A percentile compares a stretch with the other conserved stretches of the same genome.
These are phyloP conservation scores for Pinna nobilis DNA, from an alignment of 1,140 invertebrate species.

Conservation along the genomic window DNA sequence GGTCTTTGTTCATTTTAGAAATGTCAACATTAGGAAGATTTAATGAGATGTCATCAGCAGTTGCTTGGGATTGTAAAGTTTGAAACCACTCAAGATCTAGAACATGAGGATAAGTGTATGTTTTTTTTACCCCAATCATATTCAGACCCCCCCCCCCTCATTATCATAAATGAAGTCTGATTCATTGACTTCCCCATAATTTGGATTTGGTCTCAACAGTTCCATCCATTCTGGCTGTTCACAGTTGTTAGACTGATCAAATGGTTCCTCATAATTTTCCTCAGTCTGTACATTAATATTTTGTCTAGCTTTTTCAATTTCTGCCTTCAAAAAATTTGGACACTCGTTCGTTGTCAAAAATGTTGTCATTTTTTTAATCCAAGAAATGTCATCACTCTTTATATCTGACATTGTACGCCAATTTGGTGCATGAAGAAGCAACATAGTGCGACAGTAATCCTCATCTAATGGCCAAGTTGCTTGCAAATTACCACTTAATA, in stretches of 20 bases:
- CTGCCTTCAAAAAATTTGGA: constrained; percentile 27
- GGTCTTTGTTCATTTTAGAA: constrained; percentile 9
- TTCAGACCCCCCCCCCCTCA: constrained; percentile 13
- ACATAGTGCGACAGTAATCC: constrained; percentile 6
- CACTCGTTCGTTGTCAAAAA: constrained; percentile 11
- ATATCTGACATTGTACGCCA: constrained; percentile 6
- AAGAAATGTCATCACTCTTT: not conserved
- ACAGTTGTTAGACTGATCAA: not conserved
- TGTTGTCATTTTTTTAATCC: not conserved
- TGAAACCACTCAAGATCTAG: not conserved
- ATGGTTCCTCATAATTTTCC: not conserved
- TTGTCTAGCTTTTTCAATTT: constrained; percentile 16
- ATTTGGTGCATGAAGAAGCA: constrained; percentile 20
- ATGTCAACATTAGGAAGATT: constrained; percentile 2
- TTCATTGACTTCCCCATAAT: constrained; percentile 2
- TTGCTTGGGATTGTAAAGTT: not conserved
- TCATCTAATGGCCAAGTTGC: constrained; percentile 18
- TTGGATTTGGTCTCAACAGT: not conserved
- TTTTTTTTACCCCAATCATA: constrained; percentile 4
- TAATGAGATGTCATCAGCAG: not conserved
- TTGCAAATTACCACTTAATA: constrained; percentile 1
- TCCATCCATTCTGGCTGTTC: constrained; percentile 34
- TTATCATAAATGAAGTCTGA: constrained; percentile 21
- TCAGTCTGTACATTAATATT: not conserved
- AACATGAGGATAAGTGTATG: not conserved